Base-by-base conservation (phyloP, 1,140 invertebrate genomes). In the Euura lappo region DNA sequence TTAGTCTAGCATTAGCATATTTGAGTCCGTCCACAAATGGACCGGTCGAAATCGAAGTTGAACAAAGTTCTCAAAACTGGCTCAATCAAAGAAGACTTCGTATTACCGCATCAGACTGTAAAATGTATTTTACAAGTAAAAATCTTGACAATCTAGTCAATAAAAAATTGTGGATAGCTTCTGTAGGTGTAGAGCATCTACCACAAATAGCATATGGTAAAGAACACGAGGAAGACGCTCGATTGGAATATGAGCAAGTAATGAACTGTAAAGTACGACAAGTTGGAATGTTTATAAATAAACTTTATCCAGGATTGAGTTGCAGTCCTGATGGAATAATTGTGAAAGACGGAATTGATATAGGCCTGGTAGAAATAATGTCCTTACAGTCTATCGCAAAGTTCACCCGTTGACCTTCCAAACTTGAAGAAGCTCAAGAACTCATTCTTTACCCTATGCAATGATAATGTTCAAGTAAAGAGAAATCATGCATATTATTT, bases 321-420 rank as follows among this genome's bases (percentile, higher is more conserved):
- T 72, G 69, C 65, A 74, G 72, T 44, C 72, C 75, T 0, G 75
- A 76, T 69, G 75, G 44, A 46, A 28, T 28, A 28, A 28, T 76
- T 46, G 72, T 72, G 28, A 67, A 13, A 69, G 71, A 75, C 71
- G 13, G 45, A 60, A 44, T 46, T 6, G 60, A 71, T 45, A 73
- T 74, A 44, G 72, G 75, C 73, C 70, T 75, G 3, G 75, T 74
- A 69, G 28, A 28, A 28, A 28, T 28, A 28, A 28, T 77, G 73
- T 73, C 75, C 71, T 60, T 74, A 75, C 69, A 71, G 77, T 68
- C 60, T 77, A 42, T 67, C 75, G 69, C 68, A 77, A 45, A 8
- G 51, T 8, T 51, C 47, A 10, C 76, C 77, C n/a, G 75, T 71
- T 60, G 72, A 77, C 44, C 45, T 77, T 45, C 67, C 72, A 44